These are phyloP conservation scores for Lycia hirtaria DNA, from an alignment of 2,888 invertebrate genomes.

Conservation along the genomic window DNA sequence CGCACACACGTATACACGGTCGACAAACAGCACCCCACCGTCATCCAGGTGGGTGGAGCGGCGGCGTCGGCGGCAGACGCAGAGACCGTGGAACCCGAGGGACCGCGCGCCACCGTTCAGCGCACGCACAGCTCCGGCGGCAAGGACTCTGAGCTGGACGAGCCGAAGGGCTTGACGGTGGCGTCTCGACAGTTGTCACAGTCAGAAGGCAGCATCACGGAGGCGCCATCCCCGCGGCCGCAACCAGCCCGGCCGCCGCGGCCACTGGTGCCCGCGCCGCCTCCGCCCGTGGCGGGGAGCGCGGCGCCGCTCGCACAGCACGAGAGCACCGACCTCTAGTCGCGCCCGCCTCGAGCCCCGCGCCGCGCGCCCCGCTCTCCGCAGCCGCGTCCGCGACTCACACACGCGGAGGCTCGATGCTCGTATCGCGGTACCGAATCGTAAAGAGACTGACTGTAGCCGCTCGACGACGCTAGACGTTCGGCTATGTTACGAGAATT, in stretches of 20 bases:
- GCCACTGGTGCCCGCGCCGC: slow-evolving; percentile 66
- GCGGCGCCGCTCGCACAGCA: slow-evolving; percentile 50
- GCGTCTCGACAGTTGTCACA: slow-evolving; percentile 81
- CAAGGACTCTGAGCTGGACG: slow-evolving; percentile 74
- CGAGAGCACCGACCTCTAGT: slow-evolving; percentile 52
- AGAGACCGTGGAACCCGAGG: slow-evolving; percentile 50
- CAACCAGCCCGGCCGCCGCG: slow-evolving; percentile 66
- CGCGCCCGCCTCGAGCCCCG: slow-evolving; percentile 28
- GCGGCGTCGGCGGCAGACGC: slow-evolving; percentile 34
- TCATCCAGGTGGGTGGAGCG: slow-evolving; percentile 83
- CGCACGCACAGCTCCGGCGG: slow-evolving; percentile 79
- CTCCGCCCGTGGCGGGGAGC: slow-evolving; percentile 57
- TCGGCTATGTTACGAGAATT: slow-evolving; percentile 43
- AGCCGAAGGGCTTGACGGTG: slow-evolving; percentile 64
- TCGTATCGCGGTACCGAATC: slow-evolving; percentile 39
- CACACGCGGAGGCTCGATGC: slow-evolving; percentile 1
- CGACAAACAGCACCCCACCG: slow-evolving; percentile 90
- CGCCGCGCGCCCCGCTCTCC: too few relatives aligned
- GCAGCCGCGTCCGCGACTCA: too few relatives aligned
- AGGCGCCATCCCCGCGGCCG: slow-evolving; percentile 72
- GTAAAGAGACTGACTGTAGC: slow-evolving; percentile 60
- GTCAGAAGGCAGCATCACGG: slow-evolving; percentile 87
- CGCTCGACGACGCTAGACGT: slow-evolving; percentile 40
- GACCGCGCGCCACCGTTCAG: slow-evolving; percentile 68
- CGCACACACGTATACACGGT: slow-evolving; percentile 90